Base-by-base conservation (phyloP, 2,113 vertebrate genomes). In the Synchiropus splendidus region DNA sequence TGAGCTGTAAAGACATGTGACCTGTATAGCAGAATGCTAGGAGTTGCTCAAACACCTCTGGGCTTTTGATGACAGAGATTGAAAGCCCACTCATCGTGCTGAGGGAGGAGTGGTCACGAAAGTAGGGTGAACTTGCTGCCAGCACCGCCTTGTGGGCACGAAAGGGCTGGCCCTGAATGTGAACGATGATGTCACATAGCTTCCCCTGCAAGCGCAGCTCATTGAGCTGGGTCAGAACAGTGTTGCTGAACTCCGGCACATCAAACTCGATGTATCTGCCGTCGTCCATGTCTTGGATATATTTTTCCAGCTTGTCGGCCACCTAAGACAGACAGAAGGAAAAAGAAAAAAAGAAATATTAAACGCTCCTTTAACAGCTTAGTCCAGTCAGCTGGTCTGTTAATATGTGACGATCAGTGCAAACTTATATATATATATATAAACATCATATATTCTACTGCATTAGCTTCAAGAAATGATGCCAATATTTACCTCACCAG, bases 1-100 rank as follows among this genome's bases (percentile, higher is more conserved):
- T 96, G 58, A 98, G 87, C 58, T 92, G 92, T 72, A 99, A 75
- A 36, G 92, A 90, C 90, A 99, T 97, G 74, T 88, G 93, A 77
- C 95, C 95, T 46, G 95, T 99, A 87, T 99, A 99, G 82, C 95
- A 99, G 82, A 98, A 99, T 11, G 91, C 89, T 37, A 99, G 88
- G 67, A 99, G 84, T 84, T 93, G 92, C 65, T 97, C 94, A 47
- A 99, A 99, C 67, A 99, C 95, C 45, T 88, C 91, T 16, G 95
- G 95, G 58, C 87, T 98, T 76, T 97, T 98, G 77, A 99, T 97
- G 68, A 99, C 95, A 0, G 94, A 96, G 81, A 99, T 94, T 6
- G 94, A 97, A 69, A 99, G 87, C 81, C 94, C 95, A 70, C 94
- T 99, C 94, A 99, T 98, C 74, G 92, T 98, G 71, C 90, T 90